A percentile compares a stretch with the other conserved stretches of the same genome.
Evolutionary conservation across 1,140 invertebrate genomes (phyloP).

Genomic region (Drosophila melanica): DNA sequence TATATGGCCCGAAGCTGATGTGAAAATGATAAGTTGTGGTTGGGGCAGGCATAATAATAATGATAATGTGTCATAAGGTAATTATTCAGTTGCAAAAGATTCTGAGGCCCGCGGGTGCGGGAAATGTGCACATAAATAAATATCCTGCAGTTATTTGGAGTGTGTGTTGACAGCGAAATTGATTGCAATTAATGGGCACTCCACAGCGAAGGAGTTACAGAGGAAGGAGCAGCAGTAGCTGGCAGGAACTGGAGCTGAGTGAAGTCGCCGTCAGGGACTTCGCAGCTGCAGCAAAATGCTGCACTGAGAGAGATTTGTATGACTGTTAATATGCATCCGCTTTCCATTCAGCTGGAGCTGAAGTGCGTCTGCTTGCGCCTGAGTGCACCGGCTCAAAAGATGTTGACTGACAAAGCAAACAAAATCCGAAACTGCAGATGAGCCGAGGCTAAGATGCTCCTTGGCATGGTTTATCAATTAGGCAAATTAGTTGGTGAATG

Average conservation of each 20-base stretch:
- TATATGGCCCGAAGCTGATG: constrained; percentile 34
- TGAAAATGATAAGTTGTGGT: constrained; percentile 63
- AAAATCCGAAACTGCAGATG: constrained; percentile 21
- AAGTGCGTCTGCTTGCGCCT: constrained; percentile 65
- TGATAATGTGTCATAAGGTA: constrained; percentile 83
- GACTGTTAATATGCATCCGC: constrained; percentile 8
- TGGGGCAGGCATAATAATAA: constrained; percentile 67
- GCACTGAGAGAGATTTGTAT: constrained; percentile 18
- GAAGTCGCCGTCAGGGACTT: constrained; percentile 10
- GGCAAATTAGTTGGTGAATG: constrained; percentile 67
- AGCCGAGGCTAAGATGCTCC: constrained; percentile 52
- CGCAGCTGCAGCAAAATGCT: constrained; percentile 10
- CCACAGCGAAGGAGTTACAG: not conserved
- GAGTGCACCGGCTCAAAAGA: constrained; percentile 67
- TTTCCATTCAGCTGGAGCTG: constrained; percentile 29
- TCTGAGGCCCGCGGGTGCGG: constrained; percentile 16
- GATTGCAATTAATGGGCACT: constrained; percentile 75
- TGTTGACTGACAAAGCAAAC: constrained; percentile 71
- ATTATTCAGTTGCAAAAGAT: constrained; percentile 80
- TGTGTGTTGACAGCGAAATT: constrained; percentile 82
- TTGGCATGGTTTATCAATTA: constrained; percentile 73
- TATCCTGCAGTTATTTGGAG: constrained; percentile 79
- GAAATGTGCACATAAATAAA: constrained; percentile 66
- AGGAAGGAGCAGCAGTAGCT: not conserved
- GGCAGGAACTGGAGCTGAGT: constrained; percentile 15